These are phyloP conservation scores for Felis chaus DNA, from an alignment of 2,113 vertebrate species.

Conservation along the genomic window DNA sequence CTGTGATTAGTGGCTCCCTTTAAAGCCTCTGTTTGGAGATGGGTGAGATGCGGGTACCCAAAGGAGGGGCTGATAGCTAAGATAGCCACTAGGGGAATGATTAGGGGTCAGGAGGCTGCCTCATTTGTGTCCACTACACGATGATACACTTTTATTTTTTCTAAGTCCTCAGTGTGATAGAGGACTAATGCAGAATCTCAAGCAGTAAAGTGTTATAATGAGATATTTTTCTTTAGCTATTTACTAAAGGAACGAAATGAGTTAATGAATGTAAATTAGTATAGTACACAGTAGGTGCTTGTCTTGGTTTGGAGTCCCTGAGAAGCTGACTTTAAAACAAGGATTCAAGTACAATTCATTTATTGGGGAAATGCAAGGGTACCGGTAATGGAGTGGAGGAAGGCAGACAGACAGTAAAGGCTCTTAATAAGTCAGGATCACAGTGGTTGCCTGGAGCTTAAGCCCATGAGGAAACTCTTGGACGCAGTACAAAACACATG, in stretches of 20 bases:
- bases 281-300: background rate
- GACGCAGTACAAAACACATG: background rate
- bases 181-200: background rate
- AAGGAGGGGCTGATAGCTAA: background rate
- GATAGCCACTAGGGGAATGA: background rate
- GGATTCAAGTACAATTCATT: background rate
- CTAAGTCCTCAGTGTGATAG: background rate
- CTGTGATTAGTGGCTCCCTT: background rate
- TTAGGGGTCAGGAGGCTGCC: background rate
- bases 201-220: background rate
- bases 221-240: background rate
- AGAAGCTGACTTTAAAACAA: conserved; percentile 21
- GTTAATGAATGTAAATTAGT: background rate
- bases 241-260: background rate
- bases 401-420: background rate
- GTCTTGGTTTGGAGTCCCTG: background rate
- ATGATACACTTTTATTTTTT: no score
- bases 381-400: background rate
- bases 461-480: background rate
- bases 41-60: background rate
- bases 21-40: background rate
- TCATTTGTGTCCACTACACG: background rate
- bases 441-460: background rate
- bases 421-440: background rate
- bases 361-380: background rate